Percentiles rank a stretch among this genome's conserved stretches.
Conservation (phyloP, 2,888 invertebrate species). For the Penaeus monodon region DNA sequence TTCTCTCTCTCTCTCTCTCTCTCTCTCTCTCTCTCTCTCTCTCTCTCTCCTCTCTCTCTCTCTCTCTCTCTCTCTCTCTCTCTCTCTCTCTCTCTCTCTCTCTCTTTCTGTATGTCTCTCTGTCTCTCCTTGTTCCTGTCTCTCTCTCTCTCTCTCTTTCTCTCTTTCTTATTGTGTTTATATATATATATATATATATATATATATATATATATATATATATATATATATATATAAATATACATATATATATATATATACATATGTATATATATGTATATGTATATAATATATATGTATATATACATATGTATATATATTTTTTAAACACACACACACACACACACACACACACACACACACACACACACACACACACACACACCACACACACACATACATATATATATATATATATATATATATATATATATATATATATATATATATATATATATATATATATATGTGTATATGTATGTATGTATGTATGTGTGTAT, state of each 20-base stretch:
- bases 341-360: no score
- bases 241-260: constrained; percentile 3
- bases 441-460: constrained; percentile 7
- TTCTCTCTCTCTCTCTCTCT: no score
- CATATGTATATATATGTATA: constrained; percentile 1
- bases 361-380: background rate
- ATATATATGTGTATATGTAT: background rate
- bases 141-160: no score
- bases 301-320: background rate
- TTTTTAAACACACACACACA: no score
- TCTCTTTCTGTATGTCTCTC: no score
- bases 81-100: no score
- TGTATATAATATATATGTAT: constrained; percentile 4
- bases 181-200: background rate
- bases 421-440: background rate
- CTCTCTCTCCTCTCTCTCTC: no score
- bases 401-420: background rate
- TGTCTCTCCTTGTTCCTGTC: no score
- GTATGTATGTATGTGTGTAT: background rate
- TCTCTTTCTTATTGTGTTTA: background rate
- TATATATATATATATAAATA: constrained; percentile 8
- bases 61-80: no score
- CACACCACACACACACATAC: background rate
- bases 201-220: constrained; percentile 16
- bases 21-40: no score